Conservation (phyloP, 2,797 vertebrate genomes). For the Pachyuromys duprasi region DNA sequence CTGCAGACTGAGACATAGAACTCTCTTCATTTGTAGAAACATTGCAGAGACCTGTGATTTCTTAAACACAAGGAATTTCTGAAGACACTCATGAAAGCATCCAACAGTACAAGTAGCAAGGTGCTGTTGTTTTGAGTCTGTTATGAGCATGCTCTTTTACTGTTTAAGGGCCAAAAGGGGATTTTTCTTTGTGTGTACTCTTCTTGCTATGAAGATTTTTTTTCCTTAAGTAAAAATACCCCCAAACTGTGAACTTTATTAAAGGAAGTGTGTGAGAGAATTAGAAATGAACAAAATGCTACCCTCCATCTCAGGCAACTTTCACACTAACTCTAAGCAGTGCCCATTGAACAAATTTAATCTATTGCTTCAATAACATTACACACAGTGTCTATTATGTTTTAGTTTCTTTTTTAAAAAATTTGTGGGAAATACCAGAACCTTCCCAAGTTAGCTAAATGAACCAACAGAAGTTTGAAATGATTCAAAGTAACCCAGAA, state of each 20-base stretch:
- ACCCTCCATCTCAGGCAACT: conserved; percentile 24
- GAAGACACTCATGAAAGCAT: not conserved
- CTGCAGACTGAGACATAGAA: not conserved
- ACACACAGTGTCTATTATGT: not conserved
- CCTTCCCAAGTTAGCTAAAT: not conserved
- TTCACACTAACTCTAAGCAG: not conserved
- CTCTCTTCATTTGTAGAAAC: not conserved
- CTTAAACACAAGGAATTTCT: not conserved
- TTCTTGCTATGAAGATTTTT: conserved; percentile 42
- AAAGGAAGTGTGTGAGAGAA: not conserved
- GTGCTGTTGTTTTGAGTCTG: not conserved
- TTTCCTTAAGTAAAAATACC: conserved; percentile 42
- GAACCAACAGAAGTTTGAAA: conserved; percentile 27
- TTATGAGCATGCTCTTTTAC: not conserved
- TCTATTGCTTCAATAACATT: not conserved
- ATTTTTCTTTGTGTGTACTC: conserved; percentile 19
- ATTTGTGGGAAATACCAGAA: not conserved
- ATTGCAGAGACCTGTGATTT: not conserved
- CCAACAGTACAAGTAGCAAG: not conserved
- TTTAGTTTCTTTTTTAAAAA: not conserved
- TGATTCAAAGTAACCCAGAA: conserved; percentile 19
- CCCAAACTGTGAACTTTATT: not conserved
- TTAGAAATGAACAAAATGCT: conserved; percentile 31
- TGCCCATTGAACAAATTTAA: conserved; percentile 6
- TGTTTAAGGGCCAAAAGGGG: not conserved